Evolutionary conservation across 2,113 vertebrate genomes (phyloP), one percentile per base, ranked within the genome.

Genomic region (Oncorhynchus keta): DNA sequence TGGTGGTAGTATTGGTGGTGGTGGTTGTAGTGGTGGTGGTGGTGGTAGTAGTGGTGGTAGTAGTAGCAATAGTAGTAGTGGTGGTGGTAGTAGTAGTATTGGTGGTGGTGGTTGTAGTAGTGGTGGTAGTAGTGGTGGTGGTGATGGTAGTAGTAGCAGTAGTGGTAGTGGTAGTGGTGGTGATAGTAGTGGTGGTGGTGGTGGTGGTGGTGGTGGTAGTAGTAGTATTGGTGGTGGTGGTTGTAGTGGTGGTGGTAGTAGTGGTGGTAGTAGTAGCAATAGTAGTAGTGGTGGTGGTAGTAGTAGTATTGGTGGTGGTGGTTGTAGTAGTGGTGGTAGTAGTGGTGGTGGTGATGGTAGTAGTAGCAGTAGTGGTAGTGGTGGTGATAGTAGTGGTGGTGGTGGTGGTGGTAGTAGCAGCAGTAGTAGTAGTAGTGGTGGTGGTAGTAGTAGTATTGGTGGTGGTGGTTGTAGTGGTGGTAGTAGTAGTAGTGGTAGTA

Each of bases 181-280:
- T 28, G 0, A 2, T 28, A 0, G 26, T 2, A 2, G 26, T 30
- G 0, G 30, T 4, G 0, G 30, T 30, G 0, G 30, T 4, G 0
- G 3, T n/a, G n/a, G n/a, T n/a, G n/a, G n/a, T n/a, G n/a, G n/a
- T n/a, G n/a, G n/a, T 30, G 3, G 30, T 30, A 30, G 30, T 4
- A 30, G 30, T 30, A 0, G 30, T 30, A 0, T 3, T 30, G 0
- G 30, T 30, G 0, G 30, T 30, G 0, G 4, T 30, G 0, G 30
- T 30, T 0, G 30, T 30, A 4, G n/a, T n/a, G n/a, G 30, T 4
- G 0, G 4, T 30, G 0, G 30, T 30, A 0, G 30, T 30, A 4
- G 30, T 30, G 0, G 4, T 30, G 1, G 30, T 30, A 0, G 30
- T 30, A 0, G 30, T 30, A 1, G 30, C 0, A 0, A 4, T 30